phyloP scores from a whole-genome alignment of 2,113 vertebrate species.

The Notarius quadriscutis region DNA sequence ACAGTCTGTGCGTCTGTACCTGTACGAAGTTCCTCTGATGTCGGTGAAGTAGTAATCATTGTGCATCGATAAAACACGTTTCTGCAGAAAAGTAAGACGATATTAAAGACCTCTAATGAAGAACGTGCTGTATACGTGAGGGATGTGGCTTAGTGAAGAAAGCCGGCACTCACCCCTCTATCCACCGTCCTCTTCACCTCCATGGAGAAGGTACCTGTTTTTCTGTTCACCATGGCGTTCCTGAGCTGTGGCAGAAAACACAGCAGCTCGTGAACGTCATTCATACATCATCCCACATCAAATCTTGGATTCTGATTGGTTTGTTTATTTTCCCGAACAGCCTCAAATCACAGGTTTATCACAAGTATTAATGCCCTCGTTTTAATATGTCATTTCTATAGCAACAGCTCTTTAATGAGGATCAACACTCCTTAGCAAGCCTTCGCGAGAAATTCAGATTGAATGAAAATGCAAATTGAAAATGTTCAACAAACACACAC shows the following conservation, averaged over 20 bases:
- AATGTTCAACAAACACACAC: background rate
- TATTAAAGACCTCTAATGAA: background rate
- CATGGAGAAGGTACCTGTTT: slow-evolving; percentile 97
- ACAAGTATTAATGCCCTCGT: background rate
- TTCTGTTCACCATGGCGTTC: slow-evolving; percentile 96
- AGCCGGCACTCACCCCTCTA: slow-evolving; percentile 83
- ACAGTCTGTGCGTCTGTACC: slow-evolving; percentile 69
- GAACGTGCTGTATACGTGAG: slow-evolving; percentile 7
- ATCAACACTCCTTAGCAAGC: background rate
- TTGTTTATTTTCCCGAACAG: background rate
- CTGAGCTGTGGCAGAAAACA: slow-evolving; percentile 75
- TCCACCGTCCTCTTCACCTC: slow-evolving; percentile 98
- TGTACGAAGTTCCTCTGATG: slow-evolving; percentile 98
- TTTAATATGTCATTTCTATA: background rate
- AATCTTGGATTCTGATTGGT: background rate
- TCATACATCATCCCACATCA: too few relatives aligned
- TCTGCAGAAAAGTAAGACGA: slow-evolving; percentile 71
- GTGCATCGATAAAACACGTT: slow-evolving; percentile 95
- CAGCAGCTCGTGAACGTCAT: background rate
- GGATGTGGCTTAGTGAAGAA: background rate
- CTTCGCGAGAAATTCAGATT: background rate
- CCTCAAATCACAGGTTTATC: background rate
- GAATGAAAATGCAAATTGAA: background rate
- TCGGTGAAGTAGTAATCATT: slow-evolving; percentile 99
- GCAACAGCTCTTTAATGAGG: background rate